Evolutionary conservation across 1,140 invertebrate species (phyloP).

Genomic region (Aphaenogaster ashmeadi): DNA sequence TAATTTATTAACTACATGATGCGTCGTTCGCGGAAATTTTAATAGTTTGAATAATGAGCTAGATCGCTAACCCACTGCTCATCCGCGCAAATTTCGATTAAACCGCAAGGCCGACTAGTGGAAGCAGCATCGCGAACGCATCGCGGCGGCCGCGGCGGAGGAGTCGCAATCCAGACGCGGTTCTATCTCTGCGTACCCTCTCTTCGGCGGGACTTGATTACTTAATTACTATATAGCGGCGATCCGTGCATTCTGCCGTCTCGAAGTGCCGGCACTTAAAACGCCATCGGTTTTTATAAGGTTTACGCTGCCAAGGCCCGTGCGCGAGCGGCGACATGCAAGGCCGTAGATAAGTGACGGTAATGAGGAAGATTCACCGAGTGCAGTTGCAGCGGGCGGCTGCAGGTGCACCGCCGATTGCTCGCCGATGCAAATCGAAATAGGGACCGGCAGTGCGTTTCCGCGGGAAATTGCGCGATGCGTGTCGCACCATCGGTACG

Average conservation of each 20-base stretch:
- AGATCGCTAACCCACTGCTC: background rate
- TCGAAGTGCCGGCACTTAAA: conserved; percentile 54
- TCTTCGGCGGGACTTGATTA: conserved; percentile 24
- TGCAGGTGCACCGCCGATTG: conserved; percentile 34
- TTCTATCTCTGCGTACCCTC: conserved; percentile 1
- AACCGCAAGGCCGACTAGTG: conserved; percentile 30
- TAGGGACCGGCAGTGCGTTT: background rate
- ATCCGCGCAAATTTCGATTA: conserved; percentile 38
- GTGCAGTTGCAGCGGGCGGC: background rate
- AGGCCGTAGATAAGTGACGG: conserved; percentile 64
- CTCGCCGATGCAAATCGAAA: conserved; percentile 26
- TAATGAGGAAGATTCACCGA: conserved; percentile 56
- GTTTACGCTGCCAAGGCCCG: conserved; percentile 38
- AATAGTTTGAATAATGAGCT: background rate
- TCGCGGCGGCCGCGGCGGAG: background rate
- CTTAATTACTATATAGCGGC: conserved; percentile 56
- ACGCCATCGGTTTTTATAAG: conserved; percentile 60
- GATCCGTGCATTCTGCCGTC: conserved; percentile 28
- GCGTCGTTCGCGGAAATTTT: background rate
- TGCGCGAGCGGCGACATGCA: conserved; percentile 25
- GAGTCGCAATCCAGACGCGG: background rate
- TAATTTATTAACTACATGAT: background rate
- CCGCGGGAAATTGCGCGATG: conserved; percentile 33
- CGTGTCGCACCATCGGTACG: conserved; percentile 1
- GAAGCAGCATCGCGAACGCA: background rate